Percentiles rank a stretch among this genome's conserved stretches.
Evolutionary conservation across 1,140 invertebrate species (phyloP).

Genomic region (Copidosoma floridanum): DNA sequence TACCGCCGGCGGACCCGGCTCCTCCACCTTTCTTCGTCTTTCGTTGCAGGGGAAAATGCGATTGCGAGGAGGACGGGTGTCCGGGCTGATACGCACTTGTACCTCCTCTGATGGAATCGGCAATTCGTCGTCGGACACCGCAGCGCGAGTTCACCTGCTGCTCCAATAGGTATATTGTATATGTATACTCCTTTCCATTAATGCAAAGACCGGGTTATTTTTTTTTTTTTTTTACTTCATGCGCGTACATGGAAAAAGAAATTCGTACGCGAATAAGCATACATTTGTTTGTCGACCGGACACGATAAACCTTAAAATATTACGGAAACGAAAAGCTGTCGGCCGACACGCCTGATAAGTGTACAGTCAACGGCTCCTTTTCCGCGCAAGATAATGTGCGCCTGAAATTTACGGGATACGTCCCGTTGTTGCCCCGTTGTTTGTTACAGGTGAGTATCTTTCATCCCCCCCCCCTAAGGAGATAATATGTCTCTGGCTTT

Average conservation of each 20-base stretch:
- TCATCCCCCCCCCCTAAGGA: constrained; percentile 35
- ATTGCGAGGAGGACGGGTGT: too few relatives aligned
- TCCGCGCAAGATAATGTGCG: constrained; percentile 52
- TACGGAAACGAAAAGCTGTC: constrained; percentile 54
- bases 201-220: too few relatives aligned
- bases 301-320: constrained; percentile 56
- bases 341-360: constrained; percentile 20
- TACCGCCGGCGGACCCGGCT: neutral
- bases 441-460: constrained; percentile 44
- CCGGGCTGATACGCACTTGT: too few relatives aligned
- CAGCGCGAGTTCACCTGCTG: too few relatives aligned
- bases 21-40: too few relatives aligned
- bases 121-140: too few relatives aligned
- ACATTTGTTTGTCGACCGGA: constrained; percentile 51
- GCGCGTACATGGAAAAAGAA: constrained; percentile 45
- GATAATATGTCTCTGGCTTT: too few relatives aligned
- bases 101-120: constrained; percentile 11
- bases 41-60: too few relatives aligned
- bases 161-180: too few relatives aligned
- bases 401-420: constrained; percentile 48
- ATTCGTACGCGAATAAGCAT: too few relatives aligned
- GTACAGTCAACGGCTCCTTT: constrained; percentile 49
- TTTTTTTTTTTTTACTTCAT: too few relatives aligned
- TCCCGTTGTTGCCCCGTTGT: constrained; percentile 46
- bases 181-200: too few relatives aligned